Evolutionary conservation across 2,888 invertebrate species (phyloP), one percentile per base, ranked within the genome.

Genomic region (Ophioninae sp.): DNA sequence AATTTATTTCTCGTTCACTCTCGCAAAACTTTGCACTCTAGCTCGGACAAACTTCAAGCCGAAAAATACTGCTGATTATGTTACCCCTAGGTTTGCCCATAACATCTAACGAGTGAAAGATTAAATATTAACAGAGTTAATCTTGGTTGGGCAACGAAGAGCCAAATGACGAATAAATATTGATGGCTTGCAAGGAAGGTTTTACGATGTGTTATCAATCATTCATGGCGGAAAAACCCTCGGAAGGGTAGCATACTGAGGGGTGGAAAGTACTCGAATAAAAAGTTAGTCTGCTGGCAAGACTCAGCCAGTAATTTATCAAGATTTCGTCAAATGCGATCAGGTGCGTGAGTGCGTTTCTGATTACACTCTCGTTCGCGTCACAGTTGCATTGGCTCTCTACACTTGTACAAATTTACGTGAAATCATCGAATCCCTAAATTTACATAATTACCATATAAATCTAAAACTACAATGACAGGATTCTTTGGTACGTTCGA

Each of bases 381-480:
- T 10, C 23, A 39, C 39, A 74, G 64, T 82, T 73, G 22, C 68
- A 64, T 51, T 23, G 39, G 22, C 58, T 65, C 13, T 3, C 20
- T 37, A 6, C 51, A 79, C 63, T 76, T 76, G 58, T 76, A 71
- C 82, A 69, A 58, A 63, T 81, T 75, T 72, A 58, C 22, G 58
- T 67, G 17, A 63, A 13, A 77, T 73, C 76, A 72, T 80, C 81
- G 82, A 87, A 84, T 85, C 76, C 68, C 64, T 67, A 63, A 82
- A 90, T 90, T 89, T 88, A 82, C 90, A 90, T 90, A 89, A 90
- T 90, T 90, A 88, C 88, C 88, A 87, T 90, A 90, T 88, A 89
- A 89, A 90, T 90, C 89, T 85, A 85, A 69, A 89, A 90, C 86
- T 90, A 88, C 82, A 83, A 67, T 30, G 67, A 86, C 85, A 88